phyloP scores from a whole-genome alignment of 2,888 invertebrate genomes.

The Microctonus hyperodae region DNA sequence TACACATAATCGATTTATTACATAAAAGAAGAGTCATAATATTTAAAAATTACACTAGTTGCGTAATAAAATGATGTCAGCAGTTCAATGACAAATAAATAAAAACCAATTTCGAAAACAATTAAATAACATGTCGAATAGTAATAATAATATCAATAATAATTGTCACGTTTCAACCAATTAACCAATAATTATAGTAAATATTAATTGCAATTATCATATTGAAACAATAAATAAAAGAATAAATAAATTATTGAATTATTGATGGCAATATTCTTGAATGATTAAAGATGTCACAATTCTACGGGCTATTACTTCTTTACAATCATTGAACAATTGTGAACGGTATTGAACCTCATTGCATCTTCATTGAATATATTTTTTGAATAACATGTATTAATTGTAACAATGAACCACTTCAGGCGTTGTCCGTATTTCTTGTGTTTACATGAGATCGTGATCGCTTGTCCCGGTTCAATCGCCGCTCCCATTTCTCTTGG shows the following conservation, averaged over 20 bases:
- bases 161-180: neutral
- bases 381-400: constrained; percentile 17
- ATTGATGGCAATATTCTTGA: neutral
- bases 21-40: too few species aligned
- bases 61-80: too few species aligned
- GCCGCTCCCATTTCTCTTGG: constrained; percentile 26
- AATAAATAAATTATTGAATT: neutral
- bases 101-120: too few species aligned
- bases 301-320: neutral
- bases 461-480: constrained; percentile 31
- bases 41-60: too few species aligned
- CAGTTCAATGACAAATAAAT: too few species aligned
- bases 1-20: too few species aligned
- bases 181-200: neutral
- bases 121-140: too few species aligned
- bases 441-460: constrained; percentile 27
- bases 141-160: too few species aligned
- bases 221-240: neutral
- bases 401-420: constrained; percentile 3
- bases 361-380: neutral
- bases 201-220: neutral
- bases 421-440: neutral
- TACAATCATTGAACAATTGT: constrained; percentile 18
- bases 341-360: constrained; percentile 26
- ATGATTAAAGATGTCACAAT: neutral